Conservation (phyloP, 2,113 vertebrate species). For the Zosterops japonicus region DNA sequence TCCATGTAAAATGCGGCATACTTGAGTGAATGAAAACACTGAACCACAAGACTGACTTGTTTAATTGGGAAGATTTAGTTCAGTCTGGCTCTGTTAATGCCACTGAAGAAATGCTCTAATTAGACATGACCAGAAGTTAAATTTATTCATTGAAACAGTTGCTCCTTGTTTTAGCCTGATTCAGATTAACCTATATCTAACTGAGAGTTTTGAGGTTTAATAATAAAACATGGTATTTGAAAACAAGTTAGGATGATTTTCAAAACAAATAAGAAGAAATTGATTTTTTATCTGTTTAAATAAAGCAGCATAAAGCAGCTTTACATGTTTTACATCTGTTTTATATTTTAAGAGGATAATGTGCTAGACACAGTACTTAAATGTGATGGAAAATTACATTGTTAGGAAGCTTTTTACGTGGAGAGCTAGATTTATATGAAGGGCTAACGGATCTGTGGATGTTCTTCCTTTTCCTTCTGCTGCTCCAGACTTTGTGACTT, state of each 20-base stretch:
- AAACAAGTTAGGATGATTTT: background rate
- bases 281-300: background rate
- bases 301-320: background rate
- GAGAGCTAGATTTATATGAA: background rate
- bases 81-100: background rate
- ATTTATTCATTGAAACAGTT: background rate
- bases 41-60: background rate
- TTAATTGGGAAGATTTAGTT: background rate
- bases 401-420: background rate
- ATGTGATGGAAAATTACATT: background rate
- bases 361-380: background rate
- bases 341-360: slow-evolving; percentile 9
- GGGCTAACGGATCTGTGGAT: background rate
- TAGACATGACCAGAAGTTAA: background rate
- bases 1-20: background rate
- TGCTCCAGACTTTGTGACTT: background rate
- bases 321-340: background rate
- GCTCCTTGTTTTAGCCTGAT: background rate
- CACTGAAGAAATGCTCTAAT: slow-evolving; percentile 15
- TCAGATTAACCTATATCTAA: background rate
- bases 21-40: background rate
- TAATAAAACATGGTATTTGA: background rate
- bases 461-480: background rate
- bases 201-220: background rate
- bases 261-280: background rate